Base-by-base conservation (phyloP, 2,888 invertebrate species). In the Leptura quadrifasciata region DNA sequence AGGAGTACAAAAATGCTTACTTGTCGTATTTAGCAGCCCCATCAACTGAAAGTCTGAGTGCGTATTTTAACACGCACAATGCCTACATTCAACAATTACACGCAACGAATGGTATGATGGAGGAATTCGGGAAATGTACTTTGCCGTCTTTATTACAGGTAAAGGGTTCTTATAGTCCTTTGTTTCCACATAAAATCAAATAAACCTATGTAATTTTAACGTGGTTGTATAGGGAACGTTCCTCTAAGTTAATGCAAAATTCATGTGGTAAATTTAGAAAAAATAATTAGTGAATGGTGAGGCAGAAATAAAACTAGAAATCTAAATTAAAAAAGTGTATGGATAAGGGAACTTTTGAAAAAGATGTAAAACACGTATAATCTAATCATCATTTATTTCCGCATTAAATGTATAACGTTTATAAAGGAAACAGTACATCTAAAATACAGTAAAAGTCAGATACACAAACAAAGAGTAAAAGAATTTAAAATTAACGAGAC, bases 41-140 rank as follows among this genome's bases (percentile, higher is more conserved):
- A 78, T 95, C 92, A 82, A 94, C 94, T 74, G 92, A 93, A 57
- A 92, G 93, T 72, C 89, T 95, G 82, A 94, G 93, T 75, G 93
- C 93, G 73, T 97, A 97, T 90, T 94, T 97, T 88, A 97, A 97
- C 88, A 94, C 96, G 15, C 98, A 98, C 91, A 98, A 98, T 90
- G 95, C 94, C 80, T 98, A 98, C 90, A 95, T 98, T 78, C 96
- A 97, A 84, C 97, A 98, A 87, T 90, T 98, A 81, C 95, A 96
- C 82, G 96, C 97, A 61, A 96, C 97, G 81, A 98, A 98, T 88
- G 96, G 96, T 52, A 96, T 97, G 94, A 92, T 97, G 82, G 97
- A 97, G 84, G 94, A 95, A 86, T 98, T 97, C 90, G 94, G 96
- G 87, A 93, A 93, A 82, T 93, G 95, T 85, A 96, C 96, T 76